Conservation (phyloP, 2,888 invertebrate genomes). For the Bursaphelenchus okinawaensis region DNA sequence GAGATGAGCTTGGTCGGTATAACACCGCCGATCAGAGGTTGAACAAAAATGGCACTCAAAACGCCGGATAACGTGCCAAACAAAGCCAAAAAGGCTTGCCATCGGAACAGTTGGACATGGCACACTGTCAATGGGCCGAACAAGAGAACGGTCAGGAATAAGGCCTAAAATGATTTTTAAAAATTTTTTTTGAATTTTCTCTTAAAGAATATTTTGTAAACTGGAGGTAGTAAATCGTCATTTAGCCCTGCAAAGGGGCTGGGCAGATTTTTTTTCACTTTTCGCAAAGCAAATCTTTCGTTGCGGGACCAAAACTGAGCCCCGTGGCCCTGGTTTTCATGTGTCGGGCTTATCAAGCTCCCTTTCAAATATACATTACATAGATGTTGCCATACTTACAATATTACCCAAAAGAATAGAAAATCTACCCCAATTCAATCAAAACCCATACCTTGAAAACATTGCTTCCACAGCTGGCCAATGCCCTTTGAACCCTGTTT, state of each 20-base stretch:
- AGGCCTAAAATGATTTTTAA: background rate
- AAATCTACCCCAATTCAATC: too few species aligned
- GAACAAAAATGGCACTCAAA: background rate
- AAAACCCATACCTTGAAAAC: slow-evolving; percentile 6
- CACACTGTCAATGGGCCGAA: background rate
- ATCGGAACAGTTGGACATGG: slow-evolving; percentile 3
- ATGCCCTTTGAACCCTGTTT: background rate
- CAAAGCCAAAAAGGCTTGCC: background rate
- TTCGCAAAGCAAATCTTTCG: too few species aligned
- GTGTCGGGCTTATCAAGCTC: too few species aligned
- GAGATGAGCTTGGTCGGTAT: slow-evolving; percentile 8
- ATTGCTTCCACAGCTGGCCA: background rate
- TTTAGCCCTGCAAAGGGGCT: background rate
- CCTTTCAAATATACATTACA: too few species aligned
- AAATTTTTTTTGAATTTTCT: background rate
- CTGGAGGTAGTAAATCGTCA: too few species aligned
- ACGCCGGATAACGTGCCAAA: background rate
- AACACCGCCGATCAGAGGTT: slow-evolving; percentile 7
- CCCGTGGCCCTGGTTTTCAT: too few species aligned
- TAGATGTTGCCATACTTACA: too few species aligned
- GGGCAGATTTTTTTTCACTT: too few species aligned
- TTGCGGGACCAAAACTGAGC: too few species aligned
- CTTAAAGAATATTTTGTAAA: too few species aligned
- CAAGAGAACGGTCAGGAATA: slow-evolving; percentile 3
- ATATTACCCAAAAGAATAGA: too few species aligned